Percentiles rank a stretch among this genome's conserved stretches.
These are phyloP conservation scores for Pedionomus torquatus DNA, from an alignment of 2,113 vertebrate species.

Conservation along the genomic window DNA sequence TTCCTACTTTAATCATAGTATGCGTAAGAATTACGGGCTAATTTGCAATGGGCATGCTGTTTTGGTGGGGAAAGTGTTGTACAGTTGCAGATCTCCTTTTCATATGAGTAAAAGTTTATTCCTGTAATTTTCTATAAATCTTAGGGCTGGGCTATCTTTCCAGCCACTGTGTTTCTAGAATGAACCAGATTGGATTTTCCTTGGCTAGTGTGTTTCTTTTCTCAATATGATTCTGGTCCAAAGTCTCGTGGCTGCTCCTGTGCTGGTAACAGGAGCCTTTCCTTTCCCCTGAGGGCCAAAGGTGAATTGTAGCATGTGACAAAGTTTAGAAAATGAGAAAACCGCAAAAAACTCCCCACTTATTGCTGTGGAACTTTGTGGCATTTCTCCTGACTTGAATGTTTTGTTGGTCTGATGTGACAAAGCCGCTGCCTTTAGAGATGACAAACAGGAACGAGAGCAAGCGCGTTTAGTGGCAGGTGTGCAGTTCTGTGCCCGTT, in stretches of 20 bases:
- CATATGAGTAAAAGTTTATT: neutral
- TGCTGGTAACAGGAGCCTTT: neutral
- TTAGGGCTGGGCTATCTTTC: neutral
- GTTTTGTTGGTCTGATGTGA: neutral
- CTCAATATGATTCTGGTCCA: neutral
- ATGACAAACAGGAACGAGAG: accelerated
- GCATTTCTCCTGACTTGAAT: neutral
- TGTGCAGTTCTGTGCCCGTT: neutral
- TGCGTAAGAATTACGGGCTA: neutral
- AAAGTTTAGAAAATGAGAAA: neutral
- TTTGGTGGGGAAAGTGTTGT: neutral
- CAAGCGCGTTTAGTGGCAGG: accelerated
- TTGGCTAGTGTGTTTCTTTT: neutral
- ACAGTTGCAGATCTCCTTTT: neutral
- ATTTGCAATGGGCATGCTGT: neutral
- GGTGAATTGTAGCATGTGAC: neutral
- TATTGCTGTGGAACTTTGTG: neutral
- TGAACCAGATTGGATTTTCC: neutral
- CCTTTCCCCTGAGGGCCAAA: neutral
- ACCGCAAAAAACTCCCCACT: too few species aligned
- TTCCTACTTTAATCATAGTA: neutral
- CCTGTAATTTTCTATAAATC: neutral
- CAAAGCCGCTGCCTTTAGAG: neutral
- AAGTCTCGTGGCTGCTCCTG: neutral
- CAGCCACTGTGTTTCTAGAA: neutral